Evolutionary conservation across 1,140 invertebrate genomes (phyloP), one percentile per base, ranked within the genome.

Genomic region (Eumeta japonica): DNA sequence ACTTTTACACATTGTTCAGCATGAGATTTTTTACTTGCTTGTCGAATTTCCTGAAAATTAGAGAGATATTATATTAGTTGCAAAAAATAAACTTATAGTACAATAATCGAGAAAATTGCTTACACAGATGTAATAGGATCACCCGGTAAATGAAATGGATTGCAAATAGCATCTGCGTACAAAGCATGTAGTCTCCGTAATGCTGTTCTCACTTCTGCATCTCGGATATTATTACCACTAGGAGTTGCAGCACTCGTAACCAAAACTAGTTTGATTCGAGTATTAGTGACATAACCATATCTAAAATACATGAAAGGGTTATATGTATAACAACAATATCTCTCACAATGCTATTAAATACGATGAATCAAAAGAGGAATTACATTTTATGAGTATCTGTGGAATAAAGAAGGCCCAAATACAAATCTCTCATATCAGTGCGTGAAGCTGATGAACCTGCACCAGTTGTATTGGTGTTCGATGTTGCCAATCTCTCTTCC

Each of bases 371-470:
- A 30, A 30, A 9, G 5, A 31, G 12, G 32, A 51, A 46, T 47
- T 86, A 96, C 91, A 97, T 91, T 85, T 94, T 97, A 70, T 94
- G 93, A 48, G 92, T 92, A 79, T 97, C 94, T n/a, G 93, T 91
- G 1, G 92, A 90, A 75, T 94, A 94, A 1, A 98, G 76, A 33
- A 93, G 75, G 13, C 94, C 94, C 24, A 97, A 80, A 68, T 96
- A 97, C 1, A 96, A 77, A 66, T 98, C 94, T 53, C 91, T 76
- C 14, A 86, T 73, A 65, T 91, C 88, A 28, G 80, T 78, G 2
- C 67, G 50, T 0, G 66, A 43, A 3, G 66, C 35, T 28, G 62
- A 65, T 14, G 58, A 20, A 36, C 55, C 59, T 11, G 62, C 37
- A 13, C 53, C 59, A 3, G 53, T 37, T 35, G 52, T 61, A 13